phyloP scores from a whole-genome alignment of 1,140 invertebrate species.

The Nylanderia fulva region DNA sequence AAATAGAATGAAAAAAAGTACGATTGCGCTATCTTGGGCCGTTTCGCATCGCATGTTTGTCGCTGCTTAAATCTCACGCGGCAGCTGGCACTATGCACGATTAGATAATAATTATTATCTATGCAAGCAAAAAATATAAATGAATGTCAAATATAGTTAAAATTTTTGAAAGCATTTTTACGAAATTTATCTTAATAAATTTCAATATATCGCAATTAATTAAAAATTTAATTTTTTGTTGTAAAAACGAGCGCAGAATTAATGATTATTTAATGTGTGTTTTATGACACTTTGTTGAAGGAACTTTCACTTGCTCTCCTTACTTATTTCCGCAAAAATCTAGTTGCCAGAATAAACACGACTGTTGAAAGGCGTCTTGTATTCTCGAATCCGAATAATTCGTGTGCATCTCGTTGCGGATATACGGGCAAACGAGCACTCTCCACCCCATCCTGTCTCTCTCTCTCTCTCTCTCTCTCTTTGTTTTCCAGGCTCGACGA shows the following conservation, averaged over 20 bases:
- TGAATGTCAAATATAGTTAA: neutral
- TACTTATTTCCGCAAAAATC: conserved; percentile 23
- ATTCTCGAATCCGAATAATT: conserved; percentile 34
- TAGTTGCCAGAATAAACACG: conserved; percentile 29
- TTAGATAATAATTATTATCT: conserved; percentile 3
- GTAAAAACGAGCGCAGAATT: neutral
- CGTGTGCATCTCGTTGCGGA: conserved; percentile 31
- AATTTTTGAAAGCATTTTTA: no score
- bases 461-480: neutral
- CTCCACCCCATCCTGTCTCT: neutral
- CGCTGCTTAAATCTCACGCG: neutral
- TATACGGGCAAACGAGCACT: neutral
- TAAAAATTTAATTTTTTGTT: neutral
- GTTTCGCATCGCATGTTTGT: conserved; percentile 12
- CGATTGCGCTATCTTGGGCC: conserved; percentile 46
- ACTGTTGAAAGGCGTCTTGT: conserved; percentile 31
- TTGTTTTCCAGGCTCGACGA: neutral
- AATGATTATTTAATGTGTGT: neutral
- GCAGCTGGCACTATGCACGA: neutral
- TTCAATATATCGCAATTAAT: neutral
- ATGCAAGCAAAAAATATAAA: neutral
- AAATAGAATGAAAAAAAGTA: conserved; percentile 76
- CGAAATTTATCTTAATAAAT: neutral
- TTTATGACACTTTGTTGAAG: neutral
- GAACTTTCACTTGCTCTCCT: neutral